phyloP scores from a whole-genome alignment of 2,888 invertebrate genomes.

The Tanytarsus gracilentus region DNA sequence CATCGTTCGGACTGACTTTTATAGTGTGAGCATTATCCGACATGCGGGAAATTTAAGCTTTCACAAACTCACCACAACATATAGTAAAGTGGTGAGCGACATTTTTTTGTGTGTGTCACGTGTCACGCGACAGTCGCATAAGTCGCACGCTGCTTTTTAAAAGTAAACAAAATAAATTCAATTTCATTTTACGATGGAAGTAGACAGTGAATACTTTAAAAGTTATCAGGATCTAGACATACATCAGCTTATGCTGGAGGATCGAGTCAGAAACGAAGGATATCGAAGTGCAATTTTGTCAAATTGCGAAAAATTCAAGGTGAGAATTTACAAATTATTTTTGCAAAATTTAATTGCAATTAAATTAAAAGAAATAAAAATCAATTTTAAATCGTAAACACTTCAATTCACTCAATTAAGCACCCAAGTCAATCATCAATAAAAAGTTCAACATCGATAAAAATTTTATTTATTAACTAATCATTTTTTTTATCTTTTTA shows the following conservation, averaged over 20 bases:
- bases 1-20: no score
- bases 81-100: no score
- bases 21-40: no score
- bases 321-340: not conserved
- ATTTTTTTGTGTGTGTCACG: no score
- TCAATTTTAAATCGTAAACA: no score
- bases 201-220: constrained; percentile 49
- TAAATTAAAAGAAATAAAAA: constrained; percentile 52
- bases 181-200: constrained; percentile 30
- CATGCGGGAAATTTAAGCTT: not conserved
- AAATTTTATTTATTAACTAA: no score
- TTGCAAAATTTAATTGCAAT: constrained; percentile 11
- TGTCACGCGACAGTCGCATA: no score
- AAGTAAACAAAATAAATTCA: not conserved
- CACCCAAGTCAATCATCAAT: no score
- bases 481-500: constrained; percentile 47
- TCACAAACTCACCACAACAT: no score
- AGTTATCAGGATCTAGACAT: constrained; percentile 69
- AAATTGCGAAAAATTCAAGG: constrained; percentile 37
- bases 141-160: not conserved
- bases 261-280: constrained; percentile 63
- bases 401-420: no score
- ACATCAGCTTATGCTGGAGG: constrained; percentile 71
- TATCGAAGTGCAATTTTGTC: constrained; percentile 71
- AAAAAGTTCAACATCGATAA: no score